Conservation (phyloP, 2,113 vertebrate species). For the Eulacestoma nigropectus region DNA sequence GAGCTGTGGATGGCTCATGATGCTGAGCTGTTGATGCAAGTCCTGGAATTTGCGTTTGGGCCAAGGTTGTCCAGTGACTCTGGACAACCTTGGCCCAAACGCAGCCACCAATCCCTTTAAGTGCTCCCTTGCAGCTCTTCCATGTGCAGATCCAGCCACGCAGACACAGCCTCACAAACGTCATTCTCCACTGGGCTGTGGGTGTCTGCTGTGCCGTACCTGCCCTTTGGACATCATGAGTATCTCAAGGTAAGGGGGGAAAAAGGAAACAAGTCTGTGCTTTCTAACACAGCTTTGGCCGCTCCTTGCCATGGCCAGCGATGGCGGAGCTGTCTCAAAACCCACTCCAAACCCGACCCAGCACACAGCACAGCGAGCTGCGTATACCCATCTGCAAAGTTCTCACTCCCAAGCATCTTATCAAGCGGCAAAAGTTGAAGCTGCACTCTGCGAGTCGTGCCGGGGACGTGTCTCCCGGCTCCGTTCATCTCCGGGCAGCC, state of each 20-base stretch:
- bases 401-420: background rate
- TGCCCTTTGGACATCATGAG: background rate
- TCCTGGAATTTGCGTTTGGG: rapidly evolving
- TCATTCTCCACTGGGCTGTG: too few relatives aligned
- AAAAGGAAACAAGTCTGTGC: background rate
- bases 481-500: rapidly evolving
- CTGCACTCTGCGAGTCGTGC: background rate
- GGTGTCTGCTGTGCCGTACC: background rate
- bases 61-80: too few relatives aligned
- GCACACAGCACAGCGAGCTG: background rate
- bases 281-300: background rate
- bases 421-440: background rate
- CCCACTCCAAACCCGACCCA: background rate
- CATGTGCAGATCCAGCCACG: background rate
- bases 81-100: background rate
- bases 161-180: background rate
- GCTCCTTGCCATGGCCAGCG: background rate
- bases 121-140: background rate
- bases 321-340: background rate
- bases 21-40: background rate
- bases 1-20: rapidly evolving
- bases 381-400: background rate
- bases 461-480: background rate
- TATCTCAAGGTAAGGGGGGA: background rate
- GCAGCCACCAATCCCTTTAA: background rate